Evolutionary conservation across 92 coral and sea anemone species (phyloP), one percentile per base, ranked within the genome.

Genomic region (Micromussa lordhowensis): DNA sequence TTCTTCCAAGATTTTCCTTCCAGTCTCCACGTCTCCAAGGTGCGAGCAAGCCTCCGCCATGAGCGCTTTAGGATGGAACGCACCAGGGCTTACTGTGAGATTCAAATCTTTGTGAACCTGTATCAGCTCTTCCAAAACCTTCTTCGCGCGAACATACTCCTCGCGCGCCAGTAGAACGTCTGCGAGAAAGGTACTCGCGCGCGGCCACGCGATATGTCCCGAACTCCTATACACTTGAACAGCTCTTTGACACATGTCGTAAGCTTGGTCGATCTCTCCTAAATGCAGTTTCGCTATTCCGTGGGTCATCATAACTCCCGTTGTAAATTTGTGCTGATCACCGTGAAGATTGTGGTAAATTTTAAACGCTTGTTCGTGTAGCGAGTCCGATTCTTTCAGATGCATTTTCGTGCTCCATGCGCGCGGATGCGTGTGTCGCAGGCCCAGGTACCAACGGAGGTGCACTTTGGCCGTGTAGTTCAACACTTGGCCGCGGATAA

Each of bases 381-480:
- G 89, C 5, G 36, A 17, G 73, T 82, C 90, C 59, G 99, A 94
- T 12, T 87, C 85, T 57, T 75, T 73, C 5, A 96, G 91, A 79
- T 89, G 93, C 26, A 77, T 51, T 6, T 38, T 82, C 15, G 94
- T 87, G 81, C 87, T 79, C 72, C 87, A 70, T 22, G 90, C 79
- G 63, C 78, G 85, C 8, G 88, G 95, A 59, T 88, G 92, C 26
- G 92, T 86, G 83, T 76, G 58, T 24, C 72, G 84, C n/a, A 95
- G 61, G 0, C 96, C 96, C 0, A 94, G 92, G 53, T 84, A 90
- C 96, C 94, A 91, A 12, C 98, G 93, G 0, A 95, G 93, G 76
- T 90, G 94, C 29, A 95, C 94, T 69, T 95, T 95, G 6, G 96
- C 98, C 2, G 96, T 94, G 91, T 94, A 95, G 86, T 95, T 95